Evolutionary conservation across 2,797 vertebrate genomes (phyloP), one percentile per base, ranked within the genome.

Genomic region (Sebastes itinus): DNA sequence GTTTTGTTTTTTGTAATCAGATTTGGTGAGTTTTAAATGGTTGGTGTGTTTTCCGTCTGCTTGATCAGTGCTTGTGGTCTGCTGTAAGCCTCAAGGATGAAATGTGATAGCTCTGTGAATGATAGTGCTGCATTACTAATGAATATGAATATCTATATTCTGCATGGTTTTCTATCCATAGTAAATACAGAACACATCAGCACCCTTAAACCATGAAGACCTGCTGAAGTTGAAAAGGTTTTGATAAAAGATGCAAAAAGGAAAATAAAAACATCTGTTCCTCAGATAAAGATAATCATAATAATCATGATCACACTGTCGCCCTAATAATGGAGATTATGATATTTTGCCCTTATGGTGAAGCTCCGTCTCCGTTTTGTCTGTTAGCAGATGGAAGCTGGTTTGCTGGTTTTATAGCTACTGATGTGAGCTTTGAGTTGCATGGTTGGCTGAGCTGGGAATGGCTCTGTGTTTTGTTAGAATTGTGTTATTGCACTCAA

Each of bases 21-120:
- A 77, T 54, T 69, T 25, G 93, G 92, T 94, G 92, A 94, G 92
- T 94, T 72, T 68, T 78, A 28, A 22, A 42, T 30, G 33, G 22
- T 68, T 77, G 81, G 20, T 82, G 63, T 88, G 77, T 11, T 72
- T 80, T 68, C 32, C n/a, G 27, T 61, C 14, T 83, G 87, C 83
- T 79, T 82, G 69, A n/a, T 79, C 7, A 23, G 64, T 86, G 84
- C 42, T 77, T 78, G 80, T 72, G 28, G 55, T 81, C 33, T 86
- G 77, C 61, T 64, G 77, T 69, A 55, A 13, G 74, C 25, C 62
- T 65, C 5, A 2, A 60, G 25, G 20, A 7, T 42, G 32, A 33
- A 13, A 16, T 46, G 7, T 54, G n/a, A 58, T 78, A n/a, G 27
- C 35, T 68, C 56, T 78, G 38, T 42, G 14, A 16, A 5, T 42